A percentile compares a stretch with the other conserved stretches of the same genome.
Conservation (phyloP, 2,888 invertebrate genomes). For the Scotopteryx bipunctaria region DNA sequence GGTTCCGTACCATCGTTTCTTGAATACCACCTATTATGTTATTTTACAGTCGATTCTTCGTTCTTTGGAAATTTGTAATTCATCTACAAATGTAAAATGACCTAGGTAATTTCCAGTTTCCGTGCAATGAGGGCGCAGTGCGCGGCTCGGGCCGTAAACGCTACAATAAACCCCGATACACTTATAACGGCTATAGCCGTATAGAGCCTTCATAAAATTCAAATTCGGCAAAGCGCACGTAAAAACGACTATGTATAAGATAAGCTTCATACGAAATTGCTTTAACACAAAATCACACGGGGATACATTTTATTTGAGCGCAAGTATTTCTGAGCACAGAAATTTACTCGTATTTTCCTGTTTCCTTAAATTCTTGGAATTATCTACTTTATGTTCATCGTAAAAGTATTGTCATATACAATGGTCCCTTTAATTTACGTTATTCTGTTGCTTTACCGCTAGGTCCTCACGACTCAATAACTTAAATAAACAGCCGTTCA, state of each 20-base stretch:
- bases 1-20: too few relatives aligned
- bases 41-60: too few relatives aligned
- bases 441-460: too few relatives aligned
- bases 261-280: conserved; percentile 20
- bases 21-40: too few relatives aligned
- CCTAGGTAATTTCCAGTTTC: background rate
- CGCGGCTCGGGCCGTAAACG: conserved; percentile 10
- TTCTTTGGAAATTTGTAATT: too few relatives aligned
- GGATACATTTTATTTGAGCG: conserved; percentile 5
- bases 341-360: background rate
- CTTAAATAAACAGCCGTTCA: too few relatives aligned
- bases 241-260: conserved; percentile 23
- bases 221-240: conserved; percentile 28
- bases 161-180: conserved; percentile 25
- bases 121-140: background rate
- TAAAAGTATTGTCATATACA: too few relatives aligned
- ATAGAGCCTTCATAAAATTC: conserved; percentile 27
- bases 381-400: too few relatives aligned
- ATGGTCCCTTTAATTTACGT: too few relatives aligned
- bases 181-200: conserved; percentile 24
- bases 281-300: conserved; percentile 18
- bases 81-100: too few relatives aligned
- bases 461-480: too few relatives aligned
- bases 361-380: too few relatives aligned
- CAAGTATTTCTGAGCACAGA: background rate